Percentiles rank a stretch among this genome's conserved stretches.
Evolutionary conservation across 2,797 vertebrate genomes (phyloP).

Genomic region (Passerculus sandwichensis): DNA sequence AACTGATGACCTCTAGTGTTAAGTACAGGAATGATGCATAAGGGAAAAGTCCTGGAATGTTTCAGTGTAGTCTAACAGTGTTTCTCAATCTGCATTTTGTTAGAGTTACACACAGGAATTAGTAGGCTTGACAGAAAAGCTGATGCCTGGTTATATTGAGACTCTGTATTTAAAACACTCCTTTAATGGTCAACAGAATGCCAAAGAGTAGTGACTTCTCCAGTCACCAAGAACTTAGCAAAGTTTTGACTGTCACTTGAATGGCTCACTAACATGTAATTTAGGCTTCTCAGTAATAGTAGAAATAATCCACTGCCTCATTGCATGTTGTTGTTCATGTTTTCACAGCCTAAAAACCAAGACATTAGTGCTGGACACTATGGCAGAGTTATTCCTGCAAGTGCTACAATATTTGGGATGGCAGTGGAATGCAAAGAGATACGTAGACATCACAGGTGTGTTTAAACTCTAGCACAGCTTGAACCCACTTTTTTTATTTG

Average conservation of each 20-base stretch:
- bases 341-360: slow-evolving; percentile 71
- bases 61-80: background rate
- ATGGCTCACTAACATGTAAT: background rate
- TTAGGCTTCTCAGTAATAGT: background rate
- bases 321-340: background rate
- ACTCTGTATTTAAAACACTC: background rate
- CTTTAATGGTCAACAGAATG: background rate
- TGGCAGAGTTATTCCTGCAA: slow-evolving; percentile 92
- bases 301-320: background rate
- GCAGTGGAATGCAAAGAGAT: slow-evolving; percentile 92
- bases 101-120: background rate
- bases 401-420: slow-evolving; percentile 90
- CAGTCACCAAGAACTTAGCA: background rate
- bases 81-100: background rate
- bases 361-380: slow-evolving; percentile 64
- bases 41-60: background rate
- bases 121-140: background rate
- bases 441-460: slow-evolving; percentile 92
- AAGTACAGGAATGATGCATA: background rate
- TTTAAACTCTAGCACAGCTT: background rate
- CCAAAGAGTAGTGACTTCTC: background rate
- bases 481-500: background rate
- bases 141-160: background rate
- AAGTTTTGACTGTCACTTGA: background rate
- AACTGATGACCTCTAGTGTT: slow-evolving; percentile 51